Base-by-base conservation (phyloP, 2,797 vertebrate species). In the Spinibarbus caldwelli region DNA sequence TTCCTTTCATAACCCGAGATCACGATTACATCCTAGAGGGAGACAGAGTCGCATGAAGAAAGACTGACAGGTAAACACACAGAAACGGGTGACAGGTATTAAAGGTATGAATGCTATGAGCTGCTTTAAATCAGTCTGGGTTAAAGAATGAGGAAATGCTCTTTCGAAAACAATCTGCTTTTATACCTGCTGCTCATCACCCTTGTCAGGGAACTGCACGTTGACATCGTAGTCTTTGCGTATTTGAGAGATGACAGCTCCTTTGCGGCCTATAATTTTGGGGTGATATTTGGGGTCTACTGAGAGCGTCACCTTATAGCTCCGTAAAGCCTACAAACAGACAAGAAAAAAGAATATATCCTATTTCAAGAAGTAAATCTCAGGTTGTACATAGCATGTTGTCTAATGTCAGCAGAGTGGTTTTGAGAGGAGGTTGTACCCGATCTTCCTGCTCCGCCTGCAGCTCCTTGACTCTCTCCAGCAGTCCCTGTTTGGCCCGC, bases 151-250 rank as follows among this genome's bases (percentile, higher is more conserved):
- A 86, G 68, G 77, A 82, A 78, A 52, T 31, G 3, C 19, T 23
- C 23, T 8, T 5, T 49, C 6, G 1, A n/a, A 80, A 41, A 62
- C 29, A 76, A 19, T 67, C 47, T 26, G n/a, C 14, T 45, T n/a
- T 75, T 86, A 45, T 59, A 96, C 96, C 96, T 96, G 96, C 90
- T 93, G 94, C 83, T 95, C 94, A n/a, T 94, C 95, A 81, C 92
- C 92, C 92, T 96, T 96, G 87, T 95, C 95, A 19, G 96, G 95
- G 88, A 96, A 96, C 93, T 96, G 95, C 87, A 96, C 94, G 75
- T 89, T 95, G 84, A 96, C 95, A 19, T 96, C 93, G 31, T 96
- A 93, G 80, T 96, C 93, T 89, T 95, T 96, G 75, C 95, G 94
- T 89, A 97, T 96, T 89, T 96, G 94, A 38, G 95, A 94, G 88